Conservation (phyloP, 2,888 invertebrate genomes). For the Pammene aurita region DNA sequence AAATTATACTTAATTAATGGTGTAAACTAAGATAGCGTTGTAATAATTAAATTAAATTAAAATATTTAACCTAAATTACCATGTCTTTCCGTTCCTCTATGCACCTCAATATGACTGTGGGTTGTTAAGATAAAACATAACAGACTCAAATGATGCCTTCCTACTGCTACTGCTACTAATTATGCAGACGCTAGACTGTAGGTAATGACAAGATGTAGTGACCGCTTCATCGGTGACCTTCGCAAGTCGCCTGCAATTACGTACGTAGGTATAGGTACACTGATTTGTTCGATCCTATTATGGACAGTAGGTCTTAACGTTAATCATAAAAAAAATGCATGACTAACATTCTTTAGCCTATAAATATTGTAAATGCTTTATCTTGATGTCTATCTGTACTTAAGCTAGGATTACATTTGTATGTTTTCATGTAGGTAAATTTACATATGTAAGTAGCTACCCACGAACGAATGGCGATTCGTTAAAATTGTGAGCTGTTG, state of each 20-base stretch:
- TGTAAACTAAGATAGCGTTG: no score
- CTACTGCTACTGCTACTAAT: no score
- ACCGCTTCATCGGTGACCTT: conserved; percentile 21
- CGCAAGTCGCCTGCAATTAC: conserved; percentile 15
- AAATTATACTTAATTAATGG: no score
- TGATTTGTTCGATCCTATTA: conserved; percentile 21
- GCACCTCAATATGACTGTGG: no score
- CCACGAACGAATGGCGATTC: no score
- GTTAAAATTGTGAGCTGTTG: no score
- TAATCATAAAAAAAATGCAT: conserved; percentile 11
- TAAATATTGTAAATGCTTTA: neutral
- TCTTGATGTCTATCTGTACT: neutral
- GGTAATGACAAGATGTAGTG: conserved; percentile 11
- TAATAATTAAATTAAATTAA: no score
- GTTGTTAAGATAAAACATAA: no score
- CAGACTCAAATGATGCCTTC: neutral
- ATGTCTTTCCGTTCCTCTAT: no score
- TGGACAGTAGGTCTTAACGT: conserved; percentile 20
- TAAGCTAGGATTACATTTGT: neutral
- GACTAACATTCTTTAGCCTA: conserved; percentile 12
- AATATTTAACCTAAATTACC: no score
- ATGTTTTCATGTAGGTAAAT: neutral
- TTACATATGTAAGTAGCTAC: no score
- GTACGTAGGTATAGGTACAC: conserved; percentile 9
- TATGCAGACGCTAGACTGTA: neutral